phyloP scores from a whole-genome alignment of 2,797 vertebrate species.

The Hipposideros larvatus region DNA sequence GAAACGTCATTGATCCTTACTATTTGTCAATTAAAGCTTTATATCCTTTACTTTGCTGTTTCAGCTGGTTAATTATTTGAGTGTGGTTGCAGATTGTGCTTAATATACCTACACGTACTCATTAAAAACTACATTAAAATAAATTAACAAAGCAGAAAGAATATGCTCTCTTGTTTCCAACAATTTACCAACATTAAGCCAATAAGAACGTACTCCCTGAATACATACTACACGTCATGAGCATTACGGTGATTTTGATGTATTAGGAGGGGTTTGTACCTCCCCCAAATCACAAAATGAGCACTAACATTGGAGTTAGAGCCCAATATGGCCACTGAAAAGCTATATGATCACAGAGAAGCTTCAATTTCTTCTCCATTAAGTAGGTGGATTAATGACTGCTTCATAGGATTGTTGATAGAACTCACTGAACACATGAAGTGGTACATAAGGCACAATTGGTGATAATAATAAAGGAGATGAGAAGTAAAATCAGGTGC shows the following conservation, averaged over 20 bases:
- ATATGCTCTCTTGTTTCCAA: neutral
- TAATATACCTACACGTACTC: neutral
- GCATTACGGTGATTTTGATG: neutral
- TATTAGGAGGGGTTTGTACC: neutral
- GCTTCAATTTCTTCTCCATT: neutral
- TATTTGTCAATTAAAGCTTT: neutral
- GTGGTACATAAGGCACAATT: neutral
- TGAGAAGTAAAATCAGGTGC: neutral
- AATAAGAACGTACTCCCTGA: neutral
- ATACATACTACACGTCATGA: neutral
- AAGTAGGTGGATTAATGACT: neutral
- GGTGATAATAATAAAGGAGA: neutral
- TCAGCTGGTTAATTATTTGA: neutral
- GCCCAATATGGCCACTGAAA: neutral
- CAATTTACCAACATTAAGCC: neutral
- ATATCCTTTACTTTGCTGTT: neutral
- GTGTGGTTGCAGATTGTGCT: neutral
- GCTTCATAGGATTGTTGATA: neutral
- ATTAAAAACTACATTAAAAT: slow-evolving; percentile 37
- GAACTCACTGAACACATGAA: neutral
- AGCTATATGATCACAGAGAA: neutral
- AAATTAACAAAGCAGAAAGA: neutral
- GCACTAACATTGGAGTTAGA: neutral
- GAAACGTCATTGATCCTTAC: neutral
- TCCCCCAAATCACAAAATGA: neutral